Evolutionary conservation across 2,797 vertebrate genomes (phyloP), one percentile per base, ranked within the genome.

Genomic region (Xenops minutus): DNA sequence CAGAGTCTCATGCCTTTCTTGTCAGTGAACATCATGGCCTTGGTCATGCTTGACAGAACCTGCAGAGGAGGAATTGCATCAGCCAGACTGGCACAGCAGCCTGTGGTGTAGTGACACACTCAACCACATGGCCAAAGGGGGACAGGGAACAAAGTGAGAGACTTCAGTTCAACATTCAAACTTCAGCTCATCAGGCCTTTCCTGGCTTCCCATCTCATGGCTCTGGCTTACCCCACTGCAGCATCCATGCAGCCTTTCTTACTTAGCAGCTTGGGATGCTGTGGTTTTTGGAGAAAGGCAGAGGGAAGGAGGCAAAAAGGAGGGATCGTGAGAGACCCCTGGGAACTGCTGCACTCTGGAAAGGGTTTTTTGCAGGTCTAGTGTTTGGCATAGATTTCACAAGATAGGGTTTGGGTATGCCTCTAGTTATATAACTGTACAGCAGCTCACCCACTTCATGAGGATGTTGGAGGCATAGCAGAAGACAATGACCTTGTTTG

Each of bases 11-110:
- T 14, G 18, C 20, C 56, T 62, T 79, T 48, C 18, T 14, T 32
- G 29, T 52, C n/a, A 48, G 41, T 30, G 82, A 71, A 23, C 37
- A 7, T 10, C 10, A 30, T 29, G 36, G 66, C 39, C 59, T 55
- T 19, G 9, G 51, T 8, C 39, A 32, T 0, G 0, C 72, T 61
- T 77, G 66, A 63, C 44, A 44, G 49, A 66, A 69, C 13, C 22
- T 39, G n/a, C 24, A 52, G 67, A 72, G 23, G 13, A 59, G 34
- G 41, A 72, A 24, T n/a, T 84, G 27, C 72, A 76, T 59, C 62
- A 92, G 37, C 30, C 52, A 56, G 44, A 17, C 9, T 43, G 48
- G 58, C 32, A 72, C 12, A 62, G 51, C 27, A 84, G 41, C 37
- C 44, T 36, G 11, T 43, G 22, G 17, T 10, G 29, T 41, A 36